phyloP scores from a whole-genome alignment of 2,888 invertebrate genomes.

The Zelleria hepariella region DNA sequence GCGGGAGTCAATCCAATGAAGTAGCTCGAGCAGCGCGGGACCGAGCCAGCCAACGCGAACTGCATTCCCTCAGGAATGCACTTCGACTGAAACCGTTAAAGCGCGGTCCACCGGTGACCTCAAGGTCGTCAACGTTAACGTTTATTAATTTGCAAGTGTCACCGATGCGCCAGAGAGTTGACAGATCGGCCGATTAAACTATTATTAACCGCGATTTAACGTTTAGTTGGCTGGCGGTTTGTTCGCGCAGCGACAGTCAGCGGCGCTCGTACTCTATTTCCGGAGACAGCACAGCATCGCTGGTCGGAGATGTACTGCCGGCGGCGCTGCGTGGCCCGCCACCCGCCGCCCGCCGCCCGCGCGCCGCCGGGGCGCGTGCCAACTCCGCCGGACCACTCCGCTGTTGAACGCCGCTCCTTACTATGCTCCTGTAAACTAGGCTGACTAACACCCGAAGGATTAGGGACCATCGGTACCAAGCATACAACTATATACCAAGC shows the following conservation, averaged over 20 bases:
- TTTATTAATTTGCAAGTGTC: conserved; percentile 2
- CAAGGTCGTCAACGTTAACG: not conserved
- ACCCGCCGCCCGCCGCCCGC: conserved; percentile 31
- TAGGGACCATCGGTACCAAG: not conserved
- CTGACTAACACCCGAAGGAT: not conserved
- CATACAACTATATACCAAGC: too few species aligned
- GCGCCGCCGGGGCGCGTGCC: conserved; percentile 14
- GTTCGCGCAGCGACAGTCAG: conserved; percentile 38
- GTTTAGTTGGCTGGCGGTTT: conserved; percentile 33
- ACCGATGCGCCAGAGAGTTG: not conserved
- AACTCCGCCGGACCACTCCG: conserved; percentile 2
- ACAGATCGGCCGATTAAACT: conserved; percentile 20
- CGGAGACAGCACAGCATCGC: conserved; percentile 74
- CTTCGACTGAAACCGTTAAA: conserved; percentile 43
- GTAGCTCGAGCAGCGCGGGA: conserved; percentile 33
- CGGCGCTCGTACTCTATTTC: conserved; percentile 66
- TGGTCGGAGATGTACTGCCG: conserved; percentile 72
- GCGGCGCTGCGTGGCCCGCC: conserved; percentile 30
- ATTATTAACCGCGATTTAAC: conserved; percentile 54
- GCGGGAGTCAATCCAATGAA: conserved; percentile 51
- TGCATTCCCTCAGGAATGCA: conserved; percentile 48
- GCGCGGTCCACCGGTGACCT: conserved; percentile 22
- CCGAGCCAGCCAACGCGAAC: conserved; percentile 32
- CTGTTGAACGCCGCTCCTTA: not conserved
- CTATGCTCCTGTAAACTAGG: not conserved